A percentile compares a stretch with the other conserved stretches of the same genome.
Conservation (phyloP, 2,113 vertebrate species). For the Lampris incognitus region DNA sequence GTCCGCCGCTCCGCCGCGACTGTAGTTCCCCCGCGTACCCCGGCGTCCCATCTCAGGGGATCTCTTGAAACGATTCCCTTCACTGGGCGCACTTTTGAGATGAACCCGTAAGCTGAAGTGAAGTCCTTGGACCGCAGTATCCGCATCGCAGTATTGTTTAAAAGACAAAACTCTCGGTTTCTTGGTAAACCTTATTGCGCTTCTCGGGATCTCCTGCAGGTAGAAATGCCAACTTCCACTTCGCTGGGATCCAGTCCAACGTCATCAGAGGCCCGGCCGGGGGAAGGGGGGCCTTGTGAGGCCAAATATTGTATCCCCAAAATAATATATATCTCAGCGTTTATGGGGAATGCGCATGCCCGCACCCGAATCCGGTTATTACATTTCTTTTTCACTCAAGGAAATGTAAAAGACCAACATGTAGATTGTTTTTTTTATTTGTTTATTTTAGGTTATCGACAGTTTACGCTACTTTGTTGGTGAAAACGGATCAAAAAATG, state of each 20-base stretch:
- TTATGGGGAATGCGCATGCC: no score
- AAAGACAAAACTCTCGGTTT: no score
- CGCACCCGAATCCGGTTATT: no score
- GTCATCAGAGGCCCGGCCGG: constrained; percentile 21
- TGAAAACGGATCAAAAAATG: no score
- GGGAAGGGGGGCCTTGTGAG: background rate
- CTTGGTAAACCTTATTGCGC: no score
- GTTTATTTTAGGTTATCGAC: no score
- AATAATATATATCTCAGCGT: no score
- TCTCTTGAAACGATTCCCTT: no score
- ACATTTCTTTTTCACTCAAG: background rate
- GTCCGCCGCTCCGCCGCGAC: constrained; percentile 11
- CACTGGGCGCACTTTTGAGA: background rate
- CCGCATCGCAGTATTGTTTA: constrained; percentile 11
- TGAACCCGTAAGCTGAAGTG: background rate
- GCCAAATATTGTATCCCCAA: no score
- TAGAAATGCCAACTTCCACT: background rate
- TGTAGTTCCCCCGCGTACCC: background rate
- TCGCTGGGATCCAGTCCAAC: background rate
- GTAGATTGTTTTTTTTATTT: no score
- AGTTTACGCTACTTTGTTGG: no score
- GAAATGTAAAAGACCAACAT: background rate
- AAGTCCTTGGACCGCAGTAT: constrained; percentile 6
- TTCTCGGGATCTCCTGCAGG: background rate
- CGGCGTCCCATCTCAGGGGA: no score